A percentile compares a stretch with the other conserved stretches of the same genome.
Conservation (phyloP, 2,888 invertebrate species). For the Temnothorax unifasciatus region DNA sequence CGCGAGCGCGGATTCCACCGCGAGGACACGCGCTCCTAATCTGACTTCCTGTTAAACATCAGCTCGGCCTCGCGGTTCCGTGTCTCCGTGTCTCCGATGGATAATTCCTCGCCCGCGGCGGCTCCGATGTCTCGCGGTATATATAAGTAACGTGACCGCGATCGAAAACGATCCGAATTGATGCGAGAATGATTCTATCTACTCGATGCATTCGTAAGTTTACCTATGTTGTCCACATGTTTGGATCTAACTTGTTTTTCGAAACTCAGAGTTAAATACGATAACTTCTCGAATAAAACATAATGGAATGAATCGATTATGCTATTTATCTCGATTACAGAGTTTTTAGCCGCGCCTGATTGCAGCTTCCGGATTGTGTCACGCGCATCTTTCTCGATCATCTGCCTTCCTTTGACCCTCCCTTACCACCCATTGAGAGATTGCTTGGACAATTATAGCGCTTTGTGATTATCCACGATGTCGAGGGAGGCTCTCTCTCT, state of each 20-base stretch:
- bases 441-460: slow-evolving; percentile 69
- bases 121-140: background rate
- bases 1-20: slow-evolving; percentile 28
- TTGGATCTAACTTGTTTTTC: background rate
- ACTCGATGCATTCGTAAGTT: background rate
- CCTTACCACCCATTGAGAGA: slow-evolving; percentile 33
- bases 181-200: background rate
- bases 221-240: background rate
- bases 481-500: slow-evolving; percentile 62
- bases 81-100: slow-evolving; percentile 41
- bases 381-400: background rate
- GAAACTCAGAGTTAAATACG: background rate
- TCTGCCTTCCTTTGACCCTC: background rate
- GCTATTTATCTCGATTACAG: slow-evolving; percentile 5
- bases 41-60: slow-evolving; percentile 71
- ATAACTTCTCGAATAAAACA: background rate
- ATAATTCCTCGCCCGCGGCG: slow-evolving; percentile 14
- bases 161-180: background rate
- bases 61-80: slow-evolving; percentile 52
- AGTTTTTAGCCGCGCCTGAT: background rate
- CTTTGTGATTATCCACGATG: slow-evolving; percentile 66
- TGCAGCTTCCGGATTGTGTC: slow-evolving; percentile 20
- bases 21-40: slow-evolving; percentile 65
- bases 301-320: background rate
- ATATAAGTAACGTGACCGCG: background rate